phyloP scores from a whole-genome alignment of 1,140 invertebrate species.

The Zaprionus ornatus region DNA sequence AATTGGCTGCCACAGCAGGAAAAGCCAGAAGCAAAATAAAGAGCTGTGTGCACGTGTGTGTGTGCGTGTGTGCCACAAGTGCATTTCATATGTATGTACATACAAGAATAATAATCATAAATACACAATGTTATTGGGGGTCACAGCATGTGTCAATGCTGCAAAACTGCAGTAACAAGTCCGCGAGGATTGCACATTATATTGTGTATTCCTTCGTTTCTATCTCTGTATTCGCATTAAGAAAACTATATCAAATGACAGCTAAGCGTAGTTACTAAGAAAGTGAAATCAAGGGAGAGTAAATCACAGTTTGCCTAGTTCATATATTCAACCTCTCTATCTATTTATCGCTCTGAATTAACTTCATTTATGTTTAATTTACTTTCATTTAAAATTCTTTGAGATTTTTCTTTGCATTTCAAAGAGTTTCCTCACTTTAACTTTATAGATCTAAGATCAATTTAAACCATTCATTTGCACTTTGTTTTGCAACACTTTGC shows the following conservation, averaged over 20 bases:
- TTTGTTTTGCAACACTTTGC: neutral
- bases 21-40: constrained; percentile 25
- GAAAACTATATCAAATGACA: too few relatives aligned
- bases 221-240: neutral
- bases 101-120: constrained; percentile 70
- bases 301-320: neutral
- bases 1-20: constrained; percentile 60
- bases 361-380: too few relatives aligned
- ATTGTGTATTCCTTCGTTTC: neutral
- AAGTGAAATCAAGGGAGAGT: neutral
- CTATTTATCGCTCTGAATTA: too few relatives aligned
- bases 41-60: neutral
- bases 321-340: too few relatives aligned
- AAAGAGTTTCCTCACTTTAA: neutral
- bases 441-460: neutral
- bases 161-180: neutral
- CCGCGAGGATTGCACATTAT: neutral
- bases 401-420: neutral
- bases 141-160: constrained; percentile 41
- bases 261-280: too few relatives aligned
- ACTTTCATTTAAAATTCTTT: neutral
- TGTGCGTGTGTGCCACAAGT: neutral
- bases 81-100: constrained; percentile 5
- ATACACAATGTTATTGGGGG: constrained; percentile 36
- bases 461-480: neutral